Percentiles rank a stretch among this genome's conserved stretches.
Conservation (phyloP, 2,113 vertebrate species). For the Maccullochella peelii region DNA sequence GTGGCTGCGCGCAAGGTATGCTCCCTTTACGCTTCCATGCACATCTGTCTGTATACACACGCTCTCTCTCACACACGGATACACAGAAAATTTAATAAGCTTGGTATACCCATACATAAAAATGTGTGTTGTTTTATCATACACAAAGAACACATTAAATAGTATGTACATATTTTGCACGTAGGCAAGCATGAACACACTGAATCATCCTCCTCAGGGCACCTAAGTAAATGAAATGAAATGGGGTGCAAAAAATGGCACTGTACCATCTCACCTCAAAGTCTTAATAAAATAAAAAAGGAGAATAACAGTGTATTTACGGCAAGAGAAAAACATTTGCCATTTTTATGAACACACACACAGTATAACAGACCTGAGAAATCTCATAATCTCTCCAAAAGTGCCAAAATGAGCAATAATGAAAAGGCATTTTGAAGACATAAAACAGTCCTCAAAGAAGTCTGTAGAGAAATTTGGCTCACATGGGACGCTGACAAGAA, state of each 20-base stretch:
- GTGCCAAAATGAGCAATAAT: slow-evolving; percentile 42
- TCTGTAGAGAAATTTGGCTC: slow-evolving; percentile 31
- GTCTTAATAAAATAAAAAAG: slow-evolving; percentile 82
- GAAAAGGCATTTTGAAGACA: slow-evolving; percentile 36
- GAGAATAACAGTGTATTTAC: slow-evolving; percentile 80
- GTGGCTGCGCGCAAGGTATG: slow-evolving; percentile 81
- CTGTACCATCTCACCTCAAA: slow-evolving; percentile 62
- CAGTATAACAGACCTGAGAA: slow-evolving; percentile 32
- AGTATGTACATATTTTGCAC: slow-evolving; percentile 52
- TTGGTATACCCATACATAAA: slow-evolving; percentile 32
- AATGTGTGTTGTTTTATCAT: slow-evolving; percentile 60
- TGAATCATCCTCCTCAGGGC: slow-evolving; percentile 58
- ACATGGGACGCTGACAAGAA: not conserved
- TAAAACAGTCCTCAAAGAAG: slow-evolving; percentile 21
- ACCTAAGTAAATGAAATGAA: slow-evolving; percentile 83
- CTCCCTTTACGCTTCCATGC: slow-evolving; percentile 71
- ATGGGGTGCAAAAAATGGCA: slow-evolving; percentile 83
- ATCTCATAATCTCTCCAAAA: slow-evolving; percentile 29
- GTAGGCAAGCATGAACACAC: slow-evolving; percentile 30
- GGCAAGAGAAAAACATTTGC: slow-evolving; percentile 67
- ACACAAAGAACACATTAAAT: slow-evolving; percentile 45
- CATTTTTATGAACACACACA: slow-evolving; percentile 46
- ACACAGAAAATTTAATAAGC: slow-evolving; percentile 62
- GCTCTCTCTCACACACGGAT: slow-evolving; percentile 12
- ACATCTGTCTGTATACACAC: slow-evolving; percentile 64